Conservation (phyloP, 2,888 invertebrate species). For the Drosophila anceps region DNA sequence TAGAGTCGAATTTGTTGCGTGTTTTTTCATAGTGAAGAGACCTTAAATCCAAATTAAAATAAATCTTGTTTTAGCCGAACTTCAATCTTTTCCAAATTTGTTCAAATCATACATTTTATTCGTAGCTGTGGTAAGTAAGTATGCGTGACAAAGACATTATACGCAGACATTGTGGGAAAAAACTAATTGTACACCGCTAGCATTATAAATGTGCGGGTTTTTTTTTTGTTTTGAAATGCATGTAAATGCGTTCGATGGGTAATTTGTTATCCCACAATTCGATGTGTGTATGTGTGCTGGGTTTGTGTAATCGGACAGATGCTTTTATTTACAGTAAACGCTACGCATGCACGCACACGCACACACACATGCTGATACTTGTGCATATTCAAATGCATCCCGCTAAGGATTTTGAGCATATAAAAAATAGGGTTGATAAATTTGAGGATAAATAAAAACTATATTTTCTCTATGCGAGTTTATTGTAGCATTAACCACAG, state of each 20-base stretch:
- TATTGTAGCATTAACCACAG: too few species aligned
- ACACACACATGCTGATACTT: not conserved
- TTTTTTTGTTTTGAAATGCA: not conserved
- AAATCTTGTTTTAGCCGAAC: not conserved
- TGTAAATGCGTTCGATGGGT: not conserved
- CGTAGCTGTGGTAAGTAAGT: constrained; percentile 8
- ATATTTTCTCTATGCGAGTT: too few species aligned
- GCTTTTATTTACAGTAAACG: not conserved
- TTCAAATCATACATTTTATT: constrained; percentile 1
- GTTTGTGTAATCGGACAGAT: constrained; percentile 4
- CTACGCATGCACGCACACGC: not conserved
- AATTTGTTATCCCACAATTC: not conserved
- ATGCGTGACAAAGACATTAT: not conserved
- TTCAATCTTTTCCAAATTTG: constrained; percentile 4
- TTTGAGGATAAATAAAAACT: too few species aligned
- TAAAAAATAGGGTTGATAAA: too few species aligned
- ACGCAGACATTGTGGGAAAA: not conserved
- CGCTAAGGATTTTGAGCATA: not conserved
- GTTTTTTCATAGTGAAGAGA: not conserved
- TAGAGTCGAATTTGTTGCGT: not conserved
- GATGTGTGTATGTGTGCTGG: not conserved
- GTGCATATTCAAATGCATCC: not conserved
- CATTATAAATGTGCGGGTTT: not conserved
- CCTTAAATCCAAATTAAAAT: not conserved
- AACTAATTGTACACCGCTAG: not conserved